Evolutionary conservation across 2,888 invertebrate species (phyloP).

Genomic region (Mantis religiosa): DNA sequence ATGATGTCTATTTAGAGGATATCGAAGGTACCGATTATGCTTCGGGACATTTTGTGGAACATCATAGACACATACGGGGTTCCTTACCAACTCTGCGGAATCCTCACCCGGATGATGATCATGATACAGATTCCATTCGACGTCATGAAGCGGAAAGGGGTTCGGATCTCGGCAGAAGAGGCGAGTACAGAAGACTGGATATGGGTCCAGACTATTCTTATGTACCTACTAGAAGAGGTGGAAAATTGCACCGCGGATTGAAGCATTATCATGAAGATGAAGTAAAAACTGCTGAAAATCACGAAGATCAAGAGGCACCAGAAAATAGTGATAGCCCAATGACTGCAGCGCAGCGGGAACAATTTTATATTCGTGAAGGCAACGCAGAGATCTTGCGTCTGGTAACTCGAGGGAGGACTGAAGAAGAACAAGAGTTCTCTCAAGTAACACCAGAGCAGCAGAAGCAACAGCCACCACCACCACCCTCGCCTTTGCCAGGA

Average conservation of each 20-base stretch:
- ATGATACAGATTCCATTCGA: conserved; percentile 68
- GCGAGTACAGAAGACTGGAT: conserved; percentile 46
- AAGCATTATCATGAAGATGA: background rate
- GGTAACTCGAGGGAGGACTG: conserved; percentile 67
- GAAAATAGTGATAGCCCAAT: background rate
- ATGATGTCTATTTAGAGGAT: conserved; percentile 56
- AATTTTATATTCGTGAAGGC: conserved; percentile 77
- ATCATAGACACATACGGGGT: conserved; percentile 20
- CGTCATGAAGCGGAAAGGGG: conserved; percentile 75
- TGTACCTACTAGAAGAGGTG: background rate
- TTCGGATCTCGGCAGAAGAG: conserved; percentile 56
- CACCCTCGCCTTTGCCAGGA: background rate
- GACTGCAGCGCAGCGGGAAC: conserved; percentile 50
- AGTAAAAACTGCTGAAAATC: background rate
- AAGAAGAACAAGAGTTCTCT: conserved; percentile 44
- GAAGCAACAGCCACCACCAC: no score
- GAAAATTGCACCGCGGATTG: background rate
- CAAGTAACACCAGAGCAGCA: background rate
- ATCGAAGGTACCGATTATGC: conserved; percentile 48
- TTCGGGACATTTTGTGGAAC: conserved; percentile 18
- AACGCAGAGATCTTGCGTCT: conserved; percentile 78
- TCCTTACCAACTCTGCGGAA: background rate
- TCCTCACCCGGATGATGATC: conserved; percentile 46
- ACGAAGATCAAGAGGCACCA: conserved; percentile 12
- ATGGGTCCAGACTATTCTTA: conserved; percentile 12